phyloP scores from a whole-genome alignment of 2,113 vertebrate species.

The Pipra filicauda region DNA sequence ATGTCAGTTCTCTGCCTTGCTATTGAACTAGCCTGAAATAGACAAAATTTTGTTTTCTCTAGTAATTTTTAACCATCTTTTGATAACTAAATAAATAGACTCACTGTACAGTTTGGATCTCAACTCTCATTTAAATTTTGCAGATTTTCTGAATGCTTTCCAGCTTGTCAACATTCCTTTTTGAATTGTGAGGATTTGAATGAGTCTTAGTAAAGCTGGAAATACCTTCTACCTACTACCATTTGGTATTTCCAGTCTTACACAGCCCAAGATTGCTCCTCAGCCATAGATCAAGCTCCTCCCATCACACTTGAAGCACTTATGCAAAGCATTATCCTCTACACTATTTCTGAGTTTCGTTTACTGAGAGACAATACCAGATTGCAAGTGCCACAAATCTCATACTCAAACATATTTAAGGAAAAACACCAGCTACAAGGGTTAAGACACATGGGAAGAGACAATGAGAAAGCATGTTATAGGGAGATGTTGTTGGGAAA shows the following conservation, averaged over 20 bases:
- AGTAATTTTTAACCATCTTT: background rate
- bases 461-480: background rate
- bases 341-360: background rate
- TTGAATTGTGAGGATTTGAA: background rate
- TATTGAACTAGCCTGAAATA: background rate
- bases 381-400: background rate
- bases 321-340: background rate
- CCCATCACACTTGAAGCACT: background rate
- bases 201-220: background rate
- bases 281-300: background rate
- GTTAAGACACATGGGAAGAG: background rate
- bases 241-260: background rate
- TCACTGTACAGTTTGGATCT: background rate
- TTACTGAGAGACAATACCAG: background rate
- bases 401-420: background rate
- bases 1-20: background rate
- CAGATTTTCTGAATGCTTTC: background rate
- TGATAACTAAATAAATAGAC: background rate
- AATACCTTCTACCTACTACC: background rate
- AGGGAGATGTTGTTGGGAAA: background rate
- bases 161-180: background rate
- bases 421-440: background rate
- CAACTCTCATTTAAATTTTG: background rate
- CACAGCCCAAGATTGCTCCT: background rate
- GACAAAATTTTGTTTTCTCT: background rate